Conservation (phyloP, 2,113 vertebrate species). For the Lipophrys pholis region DNA sequence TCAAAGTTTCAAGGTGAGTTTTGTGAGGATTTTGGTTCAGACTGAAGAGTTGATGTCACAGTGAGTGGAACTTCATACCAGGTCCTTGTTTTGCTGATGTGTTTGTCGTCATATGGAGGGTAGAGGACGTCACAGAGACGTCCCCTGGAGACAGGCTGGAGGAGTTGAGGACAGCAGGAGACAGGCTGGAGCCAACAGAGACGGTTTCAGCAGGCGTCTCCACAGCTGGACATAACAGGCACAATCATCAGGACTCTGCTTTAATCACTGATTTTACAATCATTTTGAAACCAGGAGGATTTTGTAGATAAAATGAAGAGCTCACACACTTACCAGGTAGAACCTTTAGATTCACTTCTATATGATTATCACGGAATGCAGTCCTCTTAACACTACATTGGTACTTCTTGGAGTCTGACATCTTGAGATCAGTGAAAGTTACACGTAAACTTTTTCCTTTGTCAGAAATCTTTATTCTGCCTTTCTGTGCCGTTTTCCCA, state of each 20-base stretch:
- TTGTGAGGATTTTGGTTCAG: no score
- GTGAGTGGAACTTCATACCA: conserved; percentile 4
- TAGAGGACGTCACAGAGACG: not conserved
- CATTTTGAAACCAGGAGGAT: no score
- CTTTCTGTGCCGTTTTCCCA: accelerated
- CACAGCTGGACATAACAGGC: no score
- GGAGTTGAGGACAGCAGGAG: not conserved
- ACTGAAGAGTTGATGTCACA: no score
- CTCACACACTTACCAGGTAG: conserved; percentile 12
- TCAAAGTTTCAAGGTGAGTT: no score
- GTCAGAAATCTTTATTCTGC: not conserved
- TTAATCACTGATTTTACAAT: not conserved
- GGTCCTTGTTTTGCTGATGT: not conserved
- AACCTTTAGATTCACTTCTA: conserved; percentile 31
- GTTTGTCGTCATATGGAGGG: not conserved
- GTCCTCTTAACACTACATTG: conserved; percentile 29
- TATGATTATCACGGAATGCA: accelerated
- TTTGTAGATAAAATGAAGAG: not conserved
- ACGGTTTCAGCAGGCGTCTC: no score
- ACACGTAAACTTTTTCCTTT: not conserved
- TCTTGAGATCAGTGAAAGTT: conserved; percentile 31
- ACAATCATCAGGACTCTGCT: not conserved
- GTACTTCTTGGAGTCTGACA: conserved; percentile 24
- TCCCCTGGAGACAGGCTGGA: not conserved
- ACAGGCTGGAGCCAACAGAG: not conserved